A percentile compares a stretch with the other conserved stretches of the same genome.
Evolutionary conservation across 2,888 invertebrate genomes (phyloP).

Genomic region (Barypeithes pellucidus): DNA sequence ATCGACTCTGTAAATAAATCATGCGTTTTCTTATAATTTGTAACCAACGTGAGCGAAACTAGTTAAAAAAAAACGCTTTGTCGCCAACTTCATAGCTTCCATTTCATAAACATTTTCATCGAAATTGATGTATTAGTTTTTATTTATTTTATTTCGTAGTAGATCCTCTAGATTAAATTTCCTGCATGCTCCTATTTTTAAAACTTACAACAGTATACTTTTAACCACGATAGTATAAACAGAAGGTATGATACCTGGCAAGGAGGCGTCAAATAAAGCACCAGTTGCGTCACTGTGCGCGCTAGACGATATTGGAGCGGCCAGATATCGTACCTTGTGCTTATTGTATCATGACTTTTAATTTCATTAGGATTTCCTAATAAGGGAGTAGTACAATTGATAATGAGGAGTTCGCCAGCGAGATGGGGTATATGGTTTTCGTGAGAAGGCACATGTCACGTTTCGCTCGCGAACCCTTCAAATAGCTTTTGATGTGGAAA

Average conservation of each 20-base stretch:
- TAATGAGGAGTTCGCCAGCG: no score
- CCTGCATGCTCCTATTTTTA: constrained; percentile 3
- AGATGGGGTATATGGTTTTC: no score
- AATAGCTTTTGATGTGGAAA: constrained; percentile 32
- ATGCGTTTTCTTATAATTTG: constrained; percentile 19
- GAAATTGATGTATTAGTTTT: constrained; percentile 24
- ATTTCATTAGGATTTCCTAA: not conserved
- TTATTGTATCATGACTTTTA: no score
- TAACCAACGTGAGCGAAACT: not conserved
- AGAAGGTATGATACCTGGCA: no score
- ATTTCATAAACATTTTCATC: constrained; percentile 28
- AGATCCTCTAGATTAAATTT: not conserved
- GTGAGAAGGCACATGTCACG: no score
- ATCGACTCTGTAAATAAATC: constrained; percentile 9
- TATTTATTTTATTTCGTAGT: constrained; percentile 22
- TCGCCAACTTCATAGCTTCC: constrained; percentile 13
- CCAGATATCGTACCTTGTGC: no score
- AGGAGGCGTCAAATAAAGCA: no score
- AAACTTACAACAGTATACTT: not conserved
- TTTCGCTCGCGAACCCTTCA: no score
- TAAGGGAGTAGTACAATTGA: constrained; percentile 14
- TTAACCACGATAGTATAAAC: no score
- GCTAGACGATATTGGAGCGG: no score
- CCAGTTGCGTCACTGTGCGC: no score
- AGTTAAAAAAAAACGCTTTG: constrained; percentile 13